Base-by-base conservation (phyloP, 2,113 vertebrate genomes). In the Nibea albiflora region DNA sequence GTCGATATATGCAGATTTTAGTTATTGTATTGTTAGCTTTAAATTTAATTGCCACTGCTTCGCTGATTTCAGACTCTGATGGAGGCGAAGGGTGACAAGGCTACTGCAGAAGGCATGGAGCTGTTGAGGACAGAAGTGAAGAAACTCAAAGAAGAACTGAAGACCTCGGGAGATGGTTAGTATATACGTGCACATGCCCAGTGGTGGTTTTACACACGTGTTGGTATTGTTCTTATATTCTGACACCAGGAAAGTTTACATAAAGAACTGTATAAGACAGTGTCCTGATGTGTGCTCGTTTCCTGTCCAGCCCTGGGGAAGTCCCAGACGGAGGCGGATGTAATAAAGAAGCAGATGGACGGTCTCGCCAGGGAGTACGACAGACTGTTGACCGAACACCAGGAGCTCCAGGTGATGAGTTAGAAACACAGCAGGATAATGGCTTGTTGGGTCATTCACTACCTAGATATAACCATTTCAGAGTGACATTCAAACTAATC, bases 341-440 rank as follows among this genome's bases (percentile, higher is more conserved):
- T 83, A 16, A 89, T 96, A 92, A 97, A 95, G 93, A 96, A 92
- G 26, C 96, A 97, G 73, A 94, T 88, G 31, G 96, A 97, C 5
- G 88, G 93, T 31, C 94, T 98, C 39, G 93, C 89, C 68, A 95
- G 94, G 88, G 97, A 99, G 64, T 99, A 99, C 0, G 96, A 98
- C 80, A 84, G 88, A 50, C 95, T 99, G 88, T 80, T 97, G 67
- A 94, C 91, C 73, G 96, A 97, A 88, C 96, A 97, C 63, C 94
- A 96, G 68, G 86, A 88, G 60, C 93, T 99, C 76, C 97, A 97
- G 97, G 98, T 99, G 53, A 86, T 39, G 6, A 11, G 54, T 26
- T 19, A 14, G 24, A 65, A 54, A 84, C 10, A 20, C 12, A 52
- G 6, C 53, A 31, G n/a, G 14, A 61, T 64, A 57, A 50, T 66